These are phyloP conservation scores for Bombylius major DNA, from an alignment of 2,888 invertebrate genomes.

Conservation along the genomic window DNA sequence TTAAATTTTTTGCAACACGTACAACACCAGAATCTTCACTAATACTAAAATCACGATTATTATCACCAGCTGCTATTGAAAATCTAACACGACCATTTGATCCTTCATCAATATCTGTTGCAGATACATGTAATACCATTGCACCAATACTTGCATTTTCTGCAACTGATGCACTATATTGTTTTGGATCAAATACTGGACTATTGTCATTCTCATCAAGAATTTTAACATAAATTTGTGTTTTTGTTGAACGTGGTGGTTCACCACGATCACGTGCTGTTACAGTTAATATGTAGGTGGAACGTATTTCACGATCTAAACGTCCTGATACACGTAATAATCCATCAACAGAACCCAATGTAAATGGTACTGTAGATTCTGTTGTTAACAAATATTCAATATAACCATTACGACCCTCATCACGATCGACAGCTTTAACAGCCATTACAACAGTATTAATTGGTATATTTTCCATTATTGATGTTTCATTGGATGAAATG, in stretches of 20 bases:
- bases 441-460: conserved; percentile 79
- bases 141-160: conserved; percentile 92
- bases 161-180: conserved; percentile 78
- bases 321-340: conserved; percentile 71
- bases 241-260: conserved; percentile 58
- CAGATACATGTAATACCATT: conserved; percentile 78
- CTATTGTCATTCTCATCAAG: conserved; percentile 84
- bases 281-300: conserved; percentile 61
- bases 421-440: conserved; percentile 76
- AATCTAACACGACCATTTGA: conserved; percentile 85
- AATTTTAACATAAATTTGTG: conserved; percentile 57
- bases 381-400: conserved; percentile 74
- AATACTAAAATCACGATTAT: conserved; percentile 81
- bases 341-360: conserved; percentile 77
- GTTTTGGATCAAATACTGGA: conserved; percentile 77
- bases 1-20: conserved; percentile 81
- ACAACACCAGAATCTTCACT: conserved; percentile 86
- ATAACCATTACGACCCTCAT: conserved; percentile 83
- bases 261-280: conserved; percentile 83
- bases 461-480: conserved; percentile 73
- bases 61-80: conserved; percentile 78
- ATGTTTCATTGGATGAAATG: conserved; percentile 63
- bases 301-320: conserved; percentile 69
- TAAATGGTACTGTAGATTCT: conserved; percentile 56
- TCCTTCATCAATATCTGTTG: conserved; percentile 79